Evolutionary conservation across 2,888 invertebrate genomes (phyloP).

Genomic region (Sericinus montela): DNA sequence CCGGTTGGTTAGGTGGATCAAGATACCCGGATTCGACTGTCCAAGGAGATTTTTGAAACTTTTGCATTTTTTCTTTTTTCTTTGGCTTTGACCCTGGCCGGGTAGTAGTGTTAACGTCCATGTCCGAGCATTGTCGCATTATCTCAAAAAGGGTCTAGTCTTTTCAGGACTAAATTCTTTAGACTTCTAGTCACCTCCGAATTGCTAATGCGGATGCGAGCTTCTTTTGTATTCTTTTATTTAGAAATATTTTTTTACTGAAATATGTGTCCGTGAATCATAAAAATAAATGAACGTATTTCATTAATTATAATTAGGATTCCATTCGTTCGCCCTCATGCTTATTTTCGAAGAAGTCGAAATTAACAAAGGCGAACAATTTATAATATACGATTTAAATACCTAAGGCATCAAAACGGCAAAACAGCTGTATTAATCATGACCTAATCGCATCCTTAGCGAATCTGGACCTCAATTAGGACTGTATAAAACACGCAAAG

Average conservation of each 20-base stretch:
- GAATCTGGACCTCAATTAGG: conserved; percentile 71
- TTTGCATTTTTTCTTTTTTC: no score
- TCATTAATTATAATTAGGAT: conserved; percentile 44
- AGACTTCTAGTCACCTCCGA: no score
- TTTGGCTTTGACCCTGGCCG: no score
- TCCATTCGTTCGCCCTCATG: conserved; percentile 51
- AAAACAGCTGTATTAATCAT: conserved; percentile 61
- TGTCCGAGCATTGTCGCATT: no score
- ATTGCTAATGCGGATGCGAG: no score
- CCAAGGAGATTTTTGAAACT: no score
- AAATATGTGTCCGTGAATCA: conserved; percentile 27
- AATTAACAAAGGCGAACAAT: conserved; percentile 33
- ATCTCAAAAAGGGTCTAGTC: no score
- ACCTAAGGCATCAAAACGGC: conserved; percentile 37
- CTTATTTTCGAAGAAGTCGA: conserved; percentile 37
- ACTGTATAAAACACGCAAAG: conserved; percentile 60
- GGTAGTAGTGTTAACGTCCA: no score
- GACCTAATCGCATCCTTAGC: conserved; percentile 72
- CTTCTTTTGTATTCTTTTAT: no score
- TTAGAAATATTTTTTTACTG: conserved; percentile 4
- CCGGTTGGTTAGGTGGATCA: no score
- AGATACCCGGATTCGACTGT: no score
- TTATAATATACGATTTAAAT: conserved; percentile 38
- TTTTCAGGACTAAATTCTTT: no score
- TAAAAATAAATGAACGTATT: conserved; percentile 14